Base-by-base conservation (phyloP, 2,113 vertebrate genomes). In the Gasterosteus nipponicus region DNA sequence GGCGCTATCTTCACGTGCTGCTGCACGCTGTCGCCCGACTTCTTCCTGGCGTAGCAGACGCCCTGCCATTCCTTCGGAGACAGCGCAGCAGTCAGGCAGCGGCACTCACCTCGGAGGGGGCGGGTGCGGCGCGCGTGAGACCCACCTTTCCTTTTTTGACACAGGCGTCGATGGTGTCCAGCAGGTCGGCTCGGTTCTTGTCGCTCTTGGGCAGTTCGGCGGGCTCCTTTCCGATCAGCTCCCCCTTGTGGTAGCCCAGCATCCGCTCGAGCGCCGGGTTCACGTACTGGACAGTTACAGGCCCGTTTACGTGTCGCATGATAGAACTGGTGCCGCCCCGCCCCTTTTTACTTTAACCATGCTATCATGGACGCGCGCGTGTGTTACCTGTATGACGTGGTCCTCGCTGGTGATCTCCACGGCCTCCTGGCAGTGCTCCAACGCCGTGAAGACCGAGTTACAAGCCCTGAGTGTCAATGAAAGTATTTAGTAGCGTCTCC, bases 321-420 rank as follows among this genome's bases (percentile, higher is more conserved):
- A 33, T 5, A 33, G 33, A 33, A 33, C 33, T 33, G 5, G 22
- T 26, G 22, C 22, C 22, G 22, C 22, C 22, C 22, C 22, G 41
- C 41, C 12, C 41, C 41, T 42, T 10, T 42, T 42, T 42, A 39
- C 8, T 39, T 39, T 39, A 39, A 39, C 38, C 22, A 26, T 39
- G 38, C 4, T 39, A 1, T 8, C 38, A 39, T 26, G 22, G 22
- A 26, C 22, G 22, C 22, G 22, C n/a, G 29, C 76, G 58, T 54
- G 47, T 51, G 3, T 67, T 42, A 99, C 97, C 96, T 99, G 97
- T 88, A 99, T 97, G 33, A 99, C 90, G n/a, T 97, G 97, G 77
- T 98, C 95, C 90, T 99, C 97, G 14, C 91, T 98, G 78, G 97
- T 99, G 93, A 99, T 98, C 93, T 99, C 97, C 90, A 99, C 94